These are phyloP conservation scores for Lepus townsendii DNA, from an alignment of 2,797 vertebrate genomes.

Conservation along the genomic window DNA sequence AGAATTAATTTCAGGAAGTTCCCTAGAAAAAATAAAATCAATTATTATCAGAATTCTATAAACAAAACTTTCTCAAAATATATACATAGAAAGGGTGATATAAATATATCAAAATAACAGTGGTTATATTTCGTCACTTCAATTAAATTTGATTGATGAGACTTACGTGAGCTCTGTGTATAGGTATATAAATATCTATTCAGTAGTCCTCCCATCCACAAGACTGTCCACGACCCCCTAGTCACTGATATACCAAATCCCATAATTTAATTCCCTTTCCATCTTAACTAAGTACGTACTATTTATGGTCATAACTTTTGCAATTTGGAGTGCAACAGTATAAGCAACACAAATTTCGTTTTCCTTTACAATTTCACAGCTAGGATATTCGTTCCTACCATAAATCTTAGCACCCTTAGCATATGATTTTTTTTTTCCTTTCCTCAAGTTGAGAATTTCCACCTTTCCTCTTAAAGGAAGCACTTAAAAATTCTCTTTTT, in stretches of 20 bases:
- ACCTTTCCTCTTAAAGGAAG: not conserved
- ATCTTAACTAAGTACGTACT: not conserved
- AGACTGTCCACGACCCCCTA: not conserved
- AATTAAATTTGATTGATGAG: not conserved
- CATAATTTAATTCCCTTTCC: not conserved
- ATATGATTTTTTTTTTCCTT: not conserved
- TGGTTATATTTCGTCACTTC: conserved; percentile 19
- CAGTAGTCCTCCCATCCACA: not conserved
- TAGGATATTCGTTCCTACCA: not conserved
- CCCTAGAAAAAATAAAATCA: conserved; percentile 5
- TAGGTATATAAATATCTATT: not conserved
- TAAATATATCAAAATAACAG: not conserved
- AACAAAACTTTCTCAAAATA: conserved; percentile 30
- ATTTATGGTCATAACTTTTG: not conserved
- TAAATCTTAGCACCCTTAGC: not conserved
- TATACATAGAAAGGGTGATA: not conserved
- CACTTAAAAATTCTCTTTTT: not conserved
- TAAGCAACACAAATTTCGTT: not conserved
- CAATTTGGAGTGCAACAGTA: not conserved
- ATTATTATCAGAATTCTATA: conserved; percentile 21
- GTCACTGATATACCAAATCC: not conserved
- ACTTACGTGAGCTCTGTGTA: not conserved
- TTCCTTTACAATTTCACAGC: not conserved
- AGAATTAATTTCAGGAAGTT: not conserved
- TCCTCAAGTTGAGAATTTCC: not conserved